phyloP scores from a whole-genome alignment of 1,140 invertebrate species.

The Micrasema minimum region DNA sequence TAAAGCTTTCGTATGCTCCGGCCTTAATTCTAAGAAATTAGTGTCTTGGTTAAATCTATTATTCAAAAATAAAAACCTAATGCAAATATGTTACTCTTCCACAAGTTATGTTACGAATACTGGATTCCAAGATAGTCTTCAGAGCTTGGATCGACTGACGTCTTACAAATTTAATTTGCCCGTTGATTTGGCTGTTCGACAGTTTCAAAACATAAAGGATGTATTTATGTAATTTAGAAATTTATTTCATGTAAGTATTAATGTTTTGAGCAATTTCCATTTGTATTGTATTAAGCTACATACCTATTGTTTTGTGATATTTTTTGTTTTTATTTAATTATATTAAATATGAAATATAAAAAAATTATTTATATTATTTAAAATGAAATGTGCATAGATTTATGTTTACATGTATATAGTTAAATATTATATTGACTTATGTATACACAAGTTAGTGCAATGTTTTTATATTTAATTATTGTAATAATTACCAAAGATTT shows the following conservation, averaged over 20 bases:
- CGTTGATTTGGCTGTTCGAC: constrained; percentile 93
- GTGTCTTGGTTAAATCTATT: constrained; percentile 94
- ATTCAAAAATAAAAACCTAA: constrained; percentile 86
- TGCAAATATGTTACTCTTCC: constrained; percentile 91
- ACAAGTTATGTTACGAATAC: constrained; percentile 97
- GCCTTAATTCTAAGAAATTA: constrained; percentile 91
- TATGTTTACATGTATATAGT: not conserved
- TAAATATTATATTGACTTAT: constrained; percentile 1
- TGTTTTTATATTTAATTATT: not conserved
- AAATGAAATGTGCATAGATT: not conserved
- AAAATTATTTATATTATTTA: constrained; percentile 10
- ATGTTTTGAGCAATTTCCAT: constrained; percentile 7
- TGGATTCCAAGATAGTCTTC: constrained; percentile 95
- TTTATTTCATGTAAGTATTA: not conserved
- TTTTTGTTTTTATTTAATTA: constrained; percentile 9
- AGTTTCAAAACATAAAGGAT: constrained; percentile 98
- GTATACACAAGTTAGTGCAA: not conserved
- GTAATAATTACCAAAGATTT: constrained; percentile 13
- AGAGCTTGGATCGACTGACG: constrained; percentile 88
- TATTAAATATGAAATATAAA: not conserved
- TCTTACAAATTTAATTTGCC: constrained; percentile 92
- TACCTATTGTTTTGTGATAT: constrained; percentile 4
- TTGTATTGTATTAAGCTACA: not conserved
- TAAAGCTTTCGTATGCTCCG: constrained; percentile 97
- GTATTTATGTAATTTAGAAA: constrained; percentile 77